phyloP scores from a whole-genome alignment of 2,888 invertebrate genomes.

The Notodonta dromedarius region DNA sequence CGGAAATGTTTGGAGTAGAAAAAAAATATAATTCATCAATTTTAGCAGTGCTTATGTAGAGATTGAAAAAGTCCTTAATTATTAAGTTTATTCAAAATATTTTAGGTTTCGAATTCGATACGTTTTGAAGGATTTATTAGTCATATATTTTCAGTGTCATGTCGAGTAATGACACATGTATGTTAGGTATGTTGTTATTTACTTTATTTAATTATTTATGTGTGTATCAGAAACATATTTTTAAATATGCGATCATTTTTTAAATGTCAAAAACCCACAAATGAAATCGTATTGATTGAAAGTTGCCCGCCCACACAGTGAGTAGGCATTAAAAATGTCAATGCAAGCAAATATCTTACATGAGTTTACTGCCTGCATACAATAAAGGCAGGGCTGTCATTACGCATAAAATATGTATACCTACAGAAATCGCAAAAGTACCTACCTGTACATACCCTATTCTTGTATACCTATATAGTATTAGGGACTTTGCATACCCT shows the following conservation, averaged over 20 bases:
- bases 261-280: not conserved
- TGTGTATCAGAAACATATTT: no score
- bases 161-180: not conserved
- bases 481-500: no score
- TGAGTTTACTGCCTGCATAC: conserved; percentile 24
- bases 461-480: conserved; percentile 6
- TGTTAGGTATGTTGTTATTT: not conserved
- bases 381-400: conserved; percentile 27
- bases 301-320: conserved; percentile 32
- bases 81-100: conserved; percentile 9
- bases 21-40: conserved; percentile 6
- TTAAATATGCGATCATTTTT: not conserved
- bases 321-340: conserved; percentile 24
- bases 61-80: conserved; percentile 16
- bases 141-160: not conserved
- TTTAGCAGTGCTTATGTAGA: conserved; percentile 13
- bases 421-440: not conserved
- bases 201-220: not conserved
- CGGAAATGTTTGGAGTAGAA: no score
- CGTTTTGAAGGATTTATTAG: not conserved
- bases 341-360: conserved; percentile 27
- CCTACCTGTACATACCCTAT: not conserved
- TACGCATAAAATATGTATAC: not conserved
- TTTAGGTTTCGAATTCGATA: conserved; percentile 7
- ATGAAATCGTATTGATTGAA: conserved; percentile 28